Conservation (phyloP, 2,797 vertebrate genomes). For the Acridotheres tristis region DNA sequence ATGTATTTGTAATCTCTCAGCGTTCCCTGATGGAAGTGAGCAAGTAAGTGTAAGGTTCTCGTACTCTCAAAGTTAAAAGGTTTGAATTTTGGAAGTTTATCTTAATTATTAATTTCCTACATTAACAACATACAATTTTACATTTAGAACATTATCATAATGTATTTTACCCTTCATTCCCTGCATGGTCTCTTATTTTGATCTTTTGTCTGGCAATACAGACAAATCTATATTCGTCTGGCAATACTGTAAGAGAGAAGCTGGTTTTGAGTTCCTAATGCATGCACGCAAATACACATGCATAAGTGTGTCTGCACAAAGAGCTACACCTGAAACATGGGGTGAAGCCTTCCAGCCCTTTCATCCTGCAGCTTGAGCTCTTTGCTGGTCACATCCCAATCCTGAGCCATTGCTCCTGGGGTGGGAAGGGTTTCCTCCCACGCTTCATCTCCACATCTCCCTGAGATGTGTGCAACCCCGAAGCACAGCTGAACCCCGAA, state of each 20-base stretch:
- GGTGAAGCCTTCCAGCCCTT: background rate
- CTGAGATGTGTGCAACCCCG: background rate
- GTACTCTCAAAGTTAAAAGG: background rate
- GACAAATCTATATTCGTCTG: background rate
- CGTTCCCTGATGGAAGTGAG: background rate
- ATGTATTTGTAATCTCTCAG: background rate
- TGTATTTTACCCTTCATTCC: background rate
- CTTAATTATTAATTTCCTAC: background rate
- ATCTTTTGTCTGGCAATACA: background rate
- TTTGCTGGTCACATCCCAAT: background rate
- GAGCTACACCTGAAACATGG: background rate
- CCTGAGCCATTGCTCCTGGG: rapidly evolving
- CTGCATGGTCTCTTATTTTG: background rate
- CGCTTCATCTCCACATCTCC: rapidly evolving
- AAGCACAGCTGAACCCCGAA: background rate
- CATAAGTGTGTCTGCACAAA: rapidly evolving
- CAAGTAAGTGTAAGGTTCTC: background rate
- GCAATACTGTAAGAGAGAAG: background rate
- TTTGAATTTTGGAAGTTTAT: background rate
- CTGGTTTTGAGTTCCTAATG: background rate
- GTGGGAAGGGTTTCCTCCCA: background rate
- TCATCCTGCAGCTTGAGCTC: background rate
- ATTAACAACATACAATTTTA: background rate
- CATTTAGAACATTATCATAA: background rate
- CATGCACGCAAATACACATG: background rate